These are phyloP conservation scores for Melanargia galathea DNA, from an alignment of 2,888 invertebrate species.

Conservation along the genomic window DNA sequence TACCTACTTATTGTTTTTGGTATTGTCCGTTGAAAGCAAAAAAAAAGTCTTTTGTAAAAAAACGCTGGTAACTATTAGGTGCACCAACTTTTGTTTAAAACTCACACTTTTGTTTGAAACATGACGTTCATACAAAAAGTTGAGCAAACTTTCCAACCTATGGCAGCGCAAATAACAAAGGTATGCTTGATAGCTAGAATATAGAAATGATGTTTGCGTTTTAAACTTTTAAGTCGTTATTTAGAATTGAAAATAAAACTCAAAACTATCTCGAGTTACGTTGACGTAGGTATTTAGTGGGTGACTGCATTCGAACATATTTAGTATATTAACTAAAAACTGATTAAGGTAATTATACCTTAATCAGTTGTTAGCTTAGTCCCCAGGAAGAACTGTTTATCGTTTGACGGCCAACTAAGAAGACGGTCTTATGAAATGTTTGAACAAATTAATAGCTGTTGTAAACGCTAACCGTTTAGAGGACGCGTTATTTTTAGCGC, in stretches of 20 bases:
- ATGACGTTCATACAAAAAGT: constrained; percentile 9
- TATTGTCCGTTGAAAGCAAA: constrained; percentile 8
- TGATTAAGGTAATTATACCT: too few relatives aligned
- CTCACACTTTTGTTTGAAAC: constrained; percentile 1
- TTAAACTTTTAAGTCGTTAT: too few relatives aligned
- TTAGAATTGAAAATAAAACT: too few relatives aligned
- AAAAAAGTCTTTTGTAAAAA: constrained; percentile 16
- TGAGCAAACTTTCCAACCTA: neutral
- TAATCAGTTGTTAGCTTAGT: too few relatives aligned
- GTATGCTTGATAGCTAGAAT: neutral
- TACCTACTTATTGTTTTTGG: neutral
- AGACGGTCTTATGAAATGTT: constrained; percentile 36
- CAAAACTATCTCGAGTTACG: too few relatives aligned
- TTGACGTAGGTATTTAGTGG: too few relatives aligned
- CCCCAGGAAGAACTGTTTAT: neutral
- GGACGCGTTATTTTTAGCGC: constrained; percentile 40
- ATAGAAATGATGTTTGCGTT: neutral
- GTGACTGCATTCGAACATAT: too few relatives aligned
- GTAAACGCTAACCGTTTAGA: constrained; percentile 38
- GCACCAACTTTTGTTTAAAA: constrained; percentile 13
- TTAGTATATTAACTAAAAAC: too few relatives aligned
- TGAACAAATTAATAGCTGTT: constrained; percentile 40
- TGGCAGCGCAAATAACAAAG: constrained; percentile 7
- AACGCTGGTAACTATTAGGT: constrained; percentile 2
- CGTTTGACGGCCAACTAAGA: constrained; percentile 2